A percentile compares a stretch with the other conserved stretches of the same genome.
These are phyloP conservation scores for Timema cristinae DNA, from an alignment of 2,888 invertebrate genomes.

Conservation along the genomic window DNA sequence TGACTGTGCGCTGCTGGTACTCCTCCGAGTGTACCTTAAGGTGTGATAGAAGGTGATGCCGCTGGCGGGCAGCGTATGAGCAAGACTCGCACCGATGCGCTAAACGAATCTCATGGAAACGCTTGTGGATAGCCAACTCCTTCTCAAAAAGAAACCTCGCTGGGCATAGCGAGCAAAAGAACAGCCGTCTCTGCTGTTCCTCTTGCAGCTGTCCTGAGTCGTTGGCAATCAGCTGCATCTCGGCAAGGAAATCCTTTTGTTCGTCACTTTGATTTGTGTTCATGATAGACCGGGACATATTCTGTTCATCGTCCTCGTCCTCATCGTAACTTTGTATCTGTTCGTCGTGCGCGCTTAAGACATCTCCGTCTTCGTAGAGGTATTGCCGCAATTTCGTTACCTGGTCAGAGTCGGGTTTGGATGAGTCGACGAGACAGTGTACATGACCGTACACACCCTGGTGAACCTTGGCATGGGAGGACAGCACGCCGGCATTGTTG, in stretches of 20 bases:
- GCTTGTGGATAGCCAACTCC: conserved; percentile 68
- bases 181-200: conserved; percentile 42
- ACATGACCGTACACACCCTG: conserved; percentile 66
- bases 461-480: conserved; percentile 61
- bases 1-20: conserved; percentile 59
- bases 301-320: conserved; percentile 29
- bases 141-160: conserved; percentile 64
- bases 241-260: conserved; percentile 6
- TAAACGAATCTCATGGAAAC: conserved; percentile 62
- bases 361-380: conserved; percentile 12
- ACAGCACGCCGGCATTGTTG: conserved; percentile 57
- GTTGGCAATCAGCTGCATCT: not conserved
- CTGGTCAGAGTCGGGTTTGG: conserved; percentile 64
- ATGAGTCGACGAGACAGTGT: conserved; percentile 63
- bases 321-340: conserved; percentile 18
- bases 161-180: conserved; percentile 78
- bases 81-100: conserved; percentile 71
- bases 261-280: not conserved
- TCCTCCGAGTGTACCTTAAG: conserved; percentile 56
- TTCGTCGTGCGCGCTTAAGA: conserved; percentile 17
- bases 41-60: conserved; percentile 65
- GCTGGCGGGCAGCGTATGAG: conserved; percentile 69
- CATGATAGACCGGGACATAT: not conserved
- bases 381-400: conserved; percentile 47
- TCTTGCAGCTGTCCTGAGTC: not conserved